phyloP scores from a whole-genome alignment of 2,888 invertebrate genomes.

The Ennomos fuscantarius region DNA sequence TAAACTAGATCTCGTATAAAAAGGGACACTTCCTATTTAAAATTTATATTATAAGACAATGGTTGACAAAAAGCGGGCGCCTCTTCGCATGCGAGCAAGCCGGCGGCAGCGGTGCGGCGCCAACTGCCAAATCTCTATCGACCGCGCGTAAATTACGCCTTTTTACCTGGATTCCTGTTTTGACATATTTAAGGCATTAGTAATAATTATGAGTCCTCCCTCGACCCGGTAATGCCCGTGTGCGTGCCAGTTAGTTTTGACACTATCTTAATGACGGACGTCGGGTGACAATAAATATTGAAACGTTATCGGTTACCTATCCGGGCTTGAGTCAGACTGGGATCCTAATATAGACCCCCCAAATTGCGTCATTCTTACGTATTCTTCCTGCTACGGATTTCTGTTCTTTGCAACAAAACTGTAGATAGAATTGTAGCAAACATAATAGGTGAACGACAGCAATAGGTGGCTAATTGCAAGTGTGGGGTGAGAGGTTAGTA shows the following conservation, averaged over 20 bases:
- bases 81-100: slow-evolving; percentile 66
- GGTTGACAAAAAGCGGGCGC: slow-evolving; percentile 84
- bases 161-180: slow-evolving; percentile 86
- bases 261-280: slow-evolving; percentile 85
- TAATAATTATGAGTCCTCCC: slow-evolving; percentile 84
- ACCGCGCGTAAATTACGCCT: slow-evolving; percentile 84
- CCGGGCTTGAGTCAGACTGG: slow-evolving; percentile 68
- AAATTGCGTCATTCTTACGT: slow-evolving; percentile 53
- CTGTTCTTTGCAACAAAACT: slow-evolving; percentile 38
- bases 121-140: slow-evolving; percentile 85
- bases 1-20: slow-evolving; percentile 85
- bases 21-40: slow-evolving; percentile 85
- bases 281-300: slow-evolving; percentile 84
- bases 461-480: slow-evolving; percentile 68
- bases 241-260: slow-evolving; percentile 80
- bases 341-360: slow-evolving; percentile 78
- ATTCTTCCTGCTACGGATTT: slow-evolving; percentile 37
- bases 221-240: slow-evolving; percentile 68
- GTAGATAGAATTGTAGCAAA: slow-evolving; percentile 38
- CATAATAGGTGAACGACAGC: slow-evolving; percentile 49
- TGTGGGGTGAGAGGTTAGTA: slow-evolving; percentile 68
- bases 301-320: slow-evolving; percentile 79
- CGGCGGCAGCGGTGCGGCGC: slow-evolving; percentile 70
- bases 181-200: slow-evolving; percentile 86
- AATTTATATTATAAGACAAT: slow-evolving; percentile 85